These are phyloP conservation scores for Circaetus gallicus DNA, from an alignment of 2,113 vertebrate genomes.

Conservation along the genomic window DNA sequence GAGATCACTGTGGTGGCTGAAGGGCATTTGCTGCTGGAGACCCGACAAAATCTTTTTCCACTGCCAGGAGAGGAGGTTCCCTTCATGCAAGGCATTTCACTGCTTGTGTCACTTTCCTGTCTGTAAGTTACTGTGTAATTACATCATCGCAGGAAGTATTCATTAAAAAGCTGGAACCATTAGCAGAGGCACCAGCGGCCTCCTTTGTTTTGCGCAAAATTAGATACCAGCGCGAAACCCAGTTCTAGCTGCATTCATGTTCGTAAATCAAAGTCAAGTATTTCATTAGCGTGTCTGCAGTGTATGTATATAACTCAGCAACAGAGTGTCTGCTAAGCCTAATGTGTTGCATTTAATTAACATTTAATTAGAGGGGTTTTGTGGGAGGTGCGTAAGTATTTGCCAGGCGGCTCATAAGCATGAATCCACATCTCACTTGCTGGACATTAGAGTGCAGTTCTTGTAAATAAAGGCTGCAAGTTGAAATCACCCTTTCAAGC, in stretches of 20 bases:
- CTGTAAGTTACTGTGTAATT: constrained; percentile 24
- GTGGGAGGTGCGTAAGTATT: constrained; percentile 7
- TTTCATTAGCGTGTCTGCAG: constrained; percentile 58
- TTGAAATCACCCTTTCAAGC: neutral
- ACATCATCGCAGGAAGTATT: constrained; percentile 10
- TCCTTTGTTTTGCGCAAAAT: constrained; percentile 45
- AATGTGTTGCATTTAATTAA: constrained; percentile 64
- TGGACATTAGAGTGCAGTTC: neutral
- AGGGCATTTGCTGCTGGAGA: neutral
- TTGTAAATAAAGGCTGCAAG: neutral
- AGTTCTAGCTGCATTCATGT: constrained; percentile 12
- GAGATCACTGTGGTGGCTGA: neutral
- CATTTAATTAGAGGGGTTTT: constrained; percentile 51
- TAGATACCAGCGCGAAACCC: neutral
- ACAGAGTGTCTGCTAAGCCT: constrained; percentile 44
- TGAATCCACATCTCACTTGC: neutral
- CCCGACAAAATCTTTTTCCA: neutral
- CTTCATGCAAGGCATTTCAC: neutral
- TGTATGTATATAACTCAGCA: constrained; percentile 60
- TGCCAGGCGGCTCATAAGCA: neutral
- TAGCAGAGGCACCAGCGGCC: neutral
- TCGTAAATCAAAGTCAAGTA: constrained; percentile 60
- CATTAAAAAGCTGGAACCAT: constrained; percentile 49
- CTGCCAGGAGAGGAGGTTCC: constrained; percentile 4
- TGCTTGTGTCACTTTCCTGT: neutral